phyloP scores from a whole-genome alignment of 30 jellyfish, hydroid and myxozoan genomes.

The Rhopilema esculentum region DNA sequence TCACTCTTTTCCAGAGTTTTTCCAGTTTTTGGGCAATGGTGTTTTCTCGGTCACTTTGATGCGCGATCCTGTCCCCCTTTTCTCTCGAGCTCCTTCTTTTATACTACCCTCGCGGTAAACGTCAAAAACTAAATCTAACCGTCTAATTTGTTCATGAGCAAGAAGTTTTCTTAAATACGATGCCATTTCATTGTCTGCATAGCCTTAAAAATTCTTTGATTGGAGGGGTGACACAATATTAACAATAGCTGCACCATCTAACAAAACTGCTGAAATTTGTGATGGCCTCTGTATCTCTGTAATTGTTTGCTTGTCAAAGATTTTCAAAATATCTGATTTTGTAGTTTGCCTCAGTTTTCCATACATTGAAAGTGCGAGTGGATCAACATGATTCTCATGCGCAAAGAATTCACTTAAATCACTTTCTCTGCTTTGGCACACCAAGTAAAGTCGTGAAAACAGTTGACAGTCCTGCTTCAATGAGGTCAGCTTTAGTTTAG shows the following conservation, averaged over 20 bases:
- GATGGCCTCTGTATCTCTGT: conserved; percentile 25
- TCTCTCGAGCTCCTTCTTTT: conserved; percentile 40
- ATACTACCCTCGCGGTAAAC: conserved; percentile 26
- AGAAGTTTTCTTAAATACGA: not conserved
- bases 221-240: conserved; percentile 25
- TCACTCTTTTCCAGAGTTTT: too few species aligned
- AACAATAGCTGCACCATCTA: conserved; percentile 67
- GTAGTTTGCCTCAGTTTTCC: conserved; percentile 66
- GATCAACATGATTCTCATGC: conserved; percentile 51
- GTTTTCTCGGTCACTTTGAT: conserved; percentile 22
- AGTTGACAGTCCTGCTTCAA: conserved; percentile 52
- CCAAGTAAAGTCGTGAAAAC: conserved; percentile 52
- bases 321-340: conserved; percentile 54
- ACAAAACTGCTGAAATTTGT: conserved; percentile 9
- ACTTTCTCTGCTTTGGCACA: conserved; percentile 69
- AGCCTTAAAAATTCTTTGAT: conserved; percentile 16
- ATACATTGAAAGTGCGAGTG: conserved; percentile 55
- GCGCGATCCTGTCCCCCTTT: conserved; percentile 53
- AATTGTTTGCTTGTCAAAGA: conserved; percentile 32
- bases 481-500: conserved; percentile 11
- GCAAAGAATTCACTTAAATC: conserved; percentile 43
- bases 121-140: conserved; percentile 35
- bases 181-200: conserved; percentile 42
- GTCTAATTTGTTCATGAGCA: conserved; percentile 9
- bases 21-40: conserved; percentile 49